phyloP scores from a whole-genome alignment of 1,140 invertebrate species.

The Doryteuthis pealeii region DNA sequence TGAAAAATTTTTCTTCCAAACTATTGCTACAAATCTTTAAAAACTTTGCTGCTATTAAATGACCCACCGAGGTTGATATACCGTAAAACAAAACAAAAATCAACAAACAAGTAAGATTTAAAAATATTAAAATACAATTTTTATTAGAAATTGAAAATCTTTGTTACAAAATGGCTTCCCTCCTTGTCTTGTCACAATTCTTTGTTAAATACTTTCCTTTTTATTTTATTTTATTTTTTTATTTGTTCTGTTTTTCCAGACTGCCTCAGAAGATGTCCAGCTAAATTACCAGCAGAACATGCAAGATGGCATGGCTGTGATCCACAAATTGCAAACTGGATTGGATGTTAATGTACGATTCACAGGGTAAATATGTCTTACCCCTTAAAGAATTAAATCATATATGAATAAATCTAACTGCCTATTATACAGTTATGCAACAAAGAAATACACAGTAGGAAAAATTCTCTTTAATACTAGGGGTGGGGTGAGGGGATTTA shows the following conservation, averaged over 20 bases:
- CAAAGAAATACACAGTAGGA: not conserved
- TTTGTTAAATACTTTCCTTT: no score
- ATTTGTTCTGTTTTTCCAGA: conserved; percentile 36
- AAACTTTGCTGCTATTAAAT: no score
- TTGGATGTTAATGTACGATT: conserved; percentile 69
- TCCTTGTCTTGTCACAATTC: no score
- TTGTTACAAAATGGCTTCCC: no score
- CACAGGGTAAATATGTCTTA: conserved; percentile 60
- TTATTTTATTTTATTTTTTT: not conserved
- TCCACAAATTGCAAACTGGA: conserved; percentile 67
- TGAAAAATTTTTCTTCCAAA: no score
- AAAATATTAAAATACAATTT: no score
- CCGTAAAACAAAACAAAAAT: no score
- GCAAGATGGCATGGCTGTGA: conserved; percentile 66
- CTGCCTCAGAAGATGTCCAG: conserved; percentile 55
- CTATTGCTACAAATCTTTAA: no score
- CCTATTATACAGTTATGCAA: not conserved
- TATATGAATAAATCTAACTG: not conserved
- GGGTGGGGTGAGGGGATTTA: no score
- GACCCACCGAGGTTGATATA: no score
- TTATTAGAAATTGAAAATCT: no score
- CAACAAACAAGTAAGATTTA: no score
- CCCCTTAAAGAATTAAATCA: not conserved
- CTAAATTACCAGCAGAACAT: conserved; percentile 68
- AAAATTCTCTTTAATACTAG: not conserved